phyloP scores from a whole-genome alignment of 2,888 invertebrate species.

The Argyresthia albistria region DNA sequence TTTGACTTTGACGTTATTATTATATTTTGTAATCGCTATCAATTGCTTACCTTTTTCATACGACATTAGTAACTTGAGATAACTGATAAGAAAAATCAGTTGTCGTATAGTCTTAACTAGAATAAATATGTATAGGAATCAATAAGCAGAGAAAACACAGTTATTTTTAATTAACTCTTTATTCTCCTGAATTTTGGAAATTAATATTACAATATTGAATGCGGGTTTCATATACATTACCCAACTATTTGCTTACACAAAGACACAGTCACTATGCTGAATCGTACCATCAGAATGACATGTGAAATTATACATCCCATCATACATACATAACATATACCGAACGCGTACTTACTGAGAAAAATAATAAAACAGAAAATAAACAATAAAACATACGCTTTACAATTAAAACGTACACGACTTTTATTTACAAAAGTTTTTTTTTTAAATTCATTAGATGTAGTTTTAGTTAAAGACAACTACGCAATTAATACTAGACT shows the following conservation, averaged over 20 bases:
- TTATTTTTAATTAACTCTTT: slow-evolving; percentile 66
- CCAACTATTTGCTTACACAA: slow-evolving; percentile 70
- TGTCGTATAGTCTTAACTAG: neutral
- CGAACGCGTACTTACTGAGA: neutral
- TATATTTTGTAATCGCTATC: too few relatives aligned
- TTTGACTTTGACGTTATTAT: too few relatives aligned
- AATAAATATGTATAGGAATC: too few relatives aligned
- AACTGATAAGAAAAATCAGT: too few relatives aligned
- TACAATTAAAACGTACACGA: slow-evolving; percentile 59
- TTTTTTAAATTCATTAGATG: slow-evolving; percentile 63
- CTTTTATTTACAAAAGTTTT: slow-evolving; percentile 47
- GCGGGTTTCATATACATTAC: slow-evolving; percentile 69
- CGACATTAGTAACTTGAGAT: too few relatives aligned
- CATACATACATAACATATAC: slow-evolving; percentile 46
- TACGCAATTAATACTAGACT: slow-evolving; percentile 32
- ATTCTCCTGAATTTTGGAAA: slow-evolving; percentile 71
- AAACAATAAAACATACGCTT: slow-evolving; percentile 63
- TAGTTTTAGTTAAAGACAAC: slow-evolving; percentile 54
- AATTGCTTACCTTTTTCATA: too few relatives aligned
- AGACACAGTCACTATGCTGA: slow-evolving; percentile 59
- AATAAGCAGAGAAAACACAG: slow-evolving; percentile 22
- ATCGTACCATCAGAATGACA: slow-evolving; percentile 25
- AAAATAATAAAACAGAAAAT: slow-evolving; percentile 43
- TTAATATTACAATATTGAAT: slow-evolving; percentile 73
- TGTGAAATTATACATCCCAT: slow-evolving; percentile 25